Conservation (phyloP, 2,888 invertebrate genomes). For the Molanna angustata region DNA sequence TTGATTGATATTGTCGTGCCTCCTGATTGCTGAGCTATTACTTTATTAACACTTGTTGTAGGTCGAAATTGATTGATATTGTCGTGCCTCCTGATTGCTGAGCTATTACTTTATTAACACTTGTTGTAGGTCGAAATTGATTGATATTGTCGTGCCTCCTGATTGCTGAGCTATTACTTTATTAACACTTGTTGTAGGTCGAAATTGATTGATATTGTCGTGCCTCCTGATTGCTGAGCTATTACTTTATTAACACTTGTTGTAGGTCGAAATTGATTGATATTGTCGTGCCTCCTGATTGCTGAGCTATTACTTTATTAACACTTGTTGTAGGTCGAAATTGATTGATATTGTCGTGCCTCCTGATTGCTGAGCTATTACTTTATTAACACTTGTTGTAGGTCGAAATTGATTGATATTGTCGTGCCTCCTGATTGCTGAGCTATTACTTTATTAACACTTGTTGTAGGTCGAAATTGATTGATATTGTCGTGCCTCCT, state of each 20-base stretch:
- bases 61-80: background rate
- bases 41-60: background rate
- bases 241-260: background rate
- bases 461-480: background rate
- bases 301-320: background rate
- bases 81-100: background rate
- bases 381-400: background rate
- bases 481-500: background rate
- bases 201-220: background rate
- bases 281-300: background rate
- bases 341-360: background rate
- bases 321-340: background rate
- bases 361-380: background rate
- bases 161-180: slow-evolving; percentile 1
- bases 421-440: background rate
- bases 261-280: background rate
- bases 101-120: background rate
- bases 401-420: background rate
- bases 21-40: background rate
- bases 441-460: background rate
- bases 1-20: background rate
- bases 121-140: background rate
- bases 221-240: slow-evolving; percentile 1
- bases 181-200: background rate
- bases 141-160: background rate